Evolutionary conservation across 2,113 vertebrate genomes (phyloP).

Genomic region (Nycticebus coucang): DNA sequence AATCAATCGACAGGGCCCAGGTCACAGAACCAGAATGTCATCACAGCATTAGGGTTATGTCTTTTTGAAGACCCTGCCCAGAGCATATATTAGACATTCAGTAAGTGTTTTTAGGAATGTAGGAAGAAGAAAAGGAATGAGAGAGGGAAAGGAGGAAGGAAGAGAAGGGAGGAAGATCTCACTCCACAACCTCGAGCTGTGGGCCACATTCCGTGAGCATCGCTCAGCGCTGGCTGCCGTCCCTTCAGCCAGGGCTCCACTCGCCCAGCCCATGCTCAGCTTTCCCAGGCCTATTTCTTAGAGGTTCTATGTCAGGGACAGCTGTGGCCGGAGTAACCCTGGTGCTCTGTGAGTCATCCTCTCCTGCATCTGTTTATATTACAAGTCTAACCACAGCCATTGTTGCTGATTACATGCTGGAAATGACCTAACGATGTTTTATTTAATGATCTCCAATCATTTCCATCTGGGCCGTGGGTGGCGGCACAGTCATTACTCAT

Average conservation of each 20-base stretch:
- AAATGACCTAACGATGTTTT: conserved; percentile 77
- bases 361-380: conserved; percentile 73
- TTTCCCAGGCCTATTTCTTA: conserved; percentile 3
- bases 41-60: background rate
- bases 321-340: conserved; percentile 64
- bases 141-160: background rate
- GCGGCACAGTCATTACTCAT: conserved; percentile 73
- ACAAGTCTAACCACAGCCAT: conserved; percentile 81
- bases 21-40: background rate
- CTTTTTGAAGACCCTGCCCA: background rate
- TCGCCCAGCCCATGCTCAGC: background rate
- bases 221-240: background rate
- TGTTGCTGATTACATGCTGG: conserved; percentile 80
- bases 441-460: conserved; percentile 71
- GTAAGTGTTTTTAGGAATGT: background rate
- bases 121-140: background rate
- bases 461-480: conserved; percentile 75
- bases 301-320: conserved; percentile 46
- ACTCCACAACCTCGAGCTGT: background rate
- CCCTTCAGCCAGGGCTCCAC: background rate
- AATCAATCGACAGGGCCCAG: background rate
- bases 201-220: background rate
- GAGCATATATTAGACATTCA: background rate
- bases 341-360: conserved; percentile 82
- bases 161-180: background rate